Conservation (phyloP, 2,797 vertebrate species). For the Squalus acanthias region DNA sequence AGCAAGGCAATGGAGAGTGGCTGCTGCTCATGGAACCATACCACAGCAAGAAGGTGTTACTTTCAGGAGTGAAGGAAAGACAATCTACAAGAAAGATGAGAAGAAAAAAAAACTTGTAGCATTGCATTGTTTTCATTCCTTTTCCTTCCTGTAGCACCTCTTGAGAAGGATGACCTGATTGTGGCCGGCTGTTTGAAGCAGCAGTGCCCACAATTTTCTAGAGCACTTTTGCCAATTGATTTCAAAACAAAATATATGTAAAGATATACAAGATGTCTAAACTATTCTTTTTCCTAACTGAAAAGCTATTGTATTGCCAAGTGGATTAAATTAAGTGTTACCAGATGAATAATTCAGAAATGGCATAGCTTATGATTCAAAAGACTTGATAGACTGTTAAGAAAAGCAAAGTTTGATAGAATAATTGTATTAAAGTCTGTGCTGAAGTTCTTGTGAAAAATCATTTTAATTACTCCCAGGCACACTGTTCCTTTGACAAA, state of each 20-base stretch:
- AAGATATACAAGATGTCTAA: not conserved
- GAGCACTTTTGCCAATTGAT: not conserved
- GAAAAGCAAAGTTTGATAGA: not conserved
- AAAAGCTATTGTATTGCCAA: not conserved
- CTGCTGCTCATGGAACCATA: not conserved
- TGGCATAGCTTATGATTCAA: not conserved
- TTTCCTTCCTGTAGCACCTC: not conserved
- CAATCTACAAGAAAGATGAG: not conserved
- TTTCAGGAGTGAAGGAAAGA: not conserved
- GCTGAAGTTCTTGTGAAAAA: not conserved
- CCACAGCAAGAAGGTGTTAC: not conserved
- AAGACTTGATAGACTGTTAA: not conserved
- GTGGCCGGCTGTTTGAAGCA: not conserved
- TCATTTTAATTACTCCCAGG: constrained; percentile 53
- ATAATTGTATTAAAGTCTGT: not conserved
- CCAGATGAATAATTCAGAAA: not conserved
- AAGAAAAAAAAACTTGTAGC: not conserved
- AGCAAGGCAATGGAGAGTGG: not conserved
- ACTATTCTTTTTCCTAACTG: not conserved
- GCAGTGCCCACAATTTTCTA: not conserved
- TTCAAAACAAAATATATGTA: not conserved
- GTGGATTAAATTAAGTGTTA: not conserved
- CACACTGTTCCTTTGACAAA: constrained; percentile 79
- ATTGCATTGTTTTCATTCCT: not conserved
- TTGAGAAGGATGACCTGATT: not conserved